These are phyloP conservation scores for Gallinago solitaria DNA, from an alignment of 2,797 vertebrate genomes.

Conservation along the genomic window DNA sequence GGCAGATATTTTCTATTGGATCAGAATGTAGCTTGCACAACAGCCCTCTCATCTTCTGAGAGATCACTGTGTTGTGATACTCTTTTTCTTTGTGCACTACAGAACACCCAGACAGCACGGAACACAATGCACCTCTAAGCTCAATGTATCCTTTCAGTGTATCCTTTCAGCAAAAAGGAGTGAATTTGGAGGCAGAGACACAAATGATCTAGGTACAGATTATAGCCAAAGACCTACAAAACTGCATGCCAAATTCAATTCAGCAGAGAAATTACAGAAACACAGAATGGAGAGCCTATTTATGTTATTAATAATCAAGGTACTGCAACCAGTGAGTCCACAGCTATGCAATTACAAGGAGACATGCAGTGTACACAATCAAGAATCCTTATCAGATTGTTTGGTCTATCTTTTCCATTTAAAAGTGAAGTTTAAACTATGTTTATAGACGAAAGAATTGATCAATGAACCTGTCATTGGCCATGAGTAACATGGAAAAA, in stretches of 20 bases:
- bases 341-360: constrained; percentile 31
- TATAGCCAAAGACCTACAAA: background rate
- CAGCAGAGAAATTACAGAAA: background rate
- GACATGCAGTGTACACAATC: constrained; percentile 60
- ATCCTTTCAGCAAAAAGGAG: background rate
- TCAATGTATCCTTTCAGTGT: background rate
- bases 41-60: background rate
- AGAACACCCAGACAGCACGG: background rate
- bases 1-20: background rate
- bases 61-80: background rate
- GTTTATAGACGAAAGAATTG: constrained; percentile 52
- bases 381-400: constrained; percentile 66
- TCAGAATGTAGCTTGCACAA: background rate
- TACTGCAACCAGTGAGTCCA: background rate
- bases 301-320: constrained; percentile 45
- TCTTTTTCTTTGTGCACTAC: background rate
- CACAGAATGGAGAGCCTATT: background rate
- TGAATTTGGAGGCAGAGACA: background rate
- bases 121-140: background rate
- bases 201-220: background rate
- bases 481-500: background rate
- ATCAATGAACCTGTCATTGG: constrained; percentile 51
- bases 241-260: background rate
- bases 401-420: constrained; percentile 68
- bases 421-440: constrained; percentile 49